Evolutionary conservation across 1,140 invertebrate species (phyloP).

Genomic region (Chironomus tepperi): DNA sequence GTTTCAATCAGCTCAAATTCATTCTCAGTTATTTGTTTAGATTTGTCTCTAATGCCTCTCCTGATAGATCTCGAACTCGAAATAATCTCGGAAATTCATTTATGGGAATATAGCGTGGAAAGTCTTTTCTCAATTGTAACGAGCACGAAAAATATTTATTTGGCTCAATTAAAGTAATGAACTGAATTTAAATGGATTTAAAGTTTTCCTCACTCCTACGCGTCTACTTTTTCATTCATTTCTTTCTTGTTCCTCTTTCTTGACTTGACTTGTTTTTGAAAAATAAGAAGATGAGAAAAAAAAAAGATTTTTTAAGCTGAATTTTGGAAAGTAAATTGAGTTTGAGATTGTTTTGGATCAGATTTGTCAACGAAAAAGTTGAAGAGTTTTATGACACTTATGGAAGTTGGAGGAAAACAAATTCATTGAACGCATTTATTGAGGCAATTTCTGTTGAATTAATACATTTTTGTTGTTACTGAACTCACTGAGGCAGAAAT

Average conservation of each 20-base stretch:
- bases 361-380: too few relatives aligned
- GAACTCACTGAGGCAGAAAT: too few relatives aligned
- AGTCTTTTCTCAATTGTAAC: neutral
- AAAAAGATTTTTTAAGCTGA: neutral
- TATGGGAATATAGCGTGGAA: neutral
- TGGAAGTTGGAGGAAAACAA: too few relatives aligned
- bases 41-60: neutral
- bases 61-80: neutral
- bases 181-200: neutral
- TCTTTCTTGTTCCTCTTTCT: too few relatives aligned
- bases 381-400: too few relatives aligned
- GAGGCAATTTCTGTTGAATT: too few relatives aligned
- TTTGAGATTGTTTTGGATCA: too few relatives aligned
- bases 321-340: too few relatives aligned
- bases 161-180: conserved; percentile 5
- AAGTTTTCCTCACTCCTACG: neutral
- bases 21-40: neutral
- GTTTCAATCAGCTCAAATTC: conserved; percentile 18
- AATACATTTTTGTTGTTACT: too few relatives aligned
- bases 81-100: conserved; percentile 1
- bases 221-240: neutral
- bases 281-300: neutral
- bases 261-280: neutral
- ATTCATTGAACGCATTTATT: too few relatives aligned
- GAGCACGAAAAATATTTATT: neutral